Evolutionary conservation across 2,113 vertebrate species (phyloP), one percentile per base, ranked within the genome.

Genomic region (Hippocampus guttulatus): DNA sequence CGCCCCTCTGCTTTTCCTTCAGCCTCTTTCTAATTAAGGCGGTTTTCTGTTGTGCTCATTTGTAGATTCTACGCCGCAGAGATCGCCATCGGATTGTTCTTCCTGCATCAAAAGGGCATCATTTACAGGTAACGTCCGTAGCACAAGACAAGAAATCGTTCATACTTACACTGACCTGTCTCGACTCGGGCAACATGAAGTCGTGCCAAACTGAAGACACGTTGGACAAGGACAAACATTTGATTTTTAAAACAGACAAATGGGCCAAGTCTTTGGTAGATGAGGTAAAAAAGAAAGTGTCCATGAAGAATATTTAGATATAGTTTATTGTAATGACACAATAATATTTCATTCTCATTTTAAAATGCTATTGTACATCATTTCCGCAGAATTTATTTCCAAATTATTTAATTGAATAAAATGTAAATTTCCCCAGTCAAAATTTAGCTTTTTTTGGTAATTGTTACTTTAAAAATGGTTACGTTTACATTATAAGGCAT

Each of bases 21-120:
- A 43, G 57, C 69, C 55, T 74, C 67, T 60, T 15, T 75, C 68
- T 81, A 85, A 85, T 87, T 81, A 79, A 58, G 63, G 40, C 60
- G 71, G 64, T 67, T 77, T 63, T 71, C 45, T 61, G 10, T 61
- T 71, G 38, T 83, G 10, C 75, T 54, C 68, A 70, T 77, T 63
- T 83, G 57, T 87, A 99, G 96, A 43, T 99, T 99, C 91, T 99
- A 99, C 0, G 93, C 97, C 5, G 97, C 96, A 51, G 97, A 98
- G 87, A 99, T 99, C 6, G 97, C 96, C 84, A 94, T 97, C 0
- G 97, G 97, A 25, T 91, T 99, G 10, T 97, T 99, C 88, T 99
- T 97, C 91, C 91, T 99, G 10, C 97, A 99, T 83, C 92, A 82
- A 86, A 98, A 97, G 86, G 96, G 96, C 87, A 97, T 98, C 87